Conservation (phyloP, 2,888 invertebrate genomes). For the Steinernema scapterisci region DNA sequence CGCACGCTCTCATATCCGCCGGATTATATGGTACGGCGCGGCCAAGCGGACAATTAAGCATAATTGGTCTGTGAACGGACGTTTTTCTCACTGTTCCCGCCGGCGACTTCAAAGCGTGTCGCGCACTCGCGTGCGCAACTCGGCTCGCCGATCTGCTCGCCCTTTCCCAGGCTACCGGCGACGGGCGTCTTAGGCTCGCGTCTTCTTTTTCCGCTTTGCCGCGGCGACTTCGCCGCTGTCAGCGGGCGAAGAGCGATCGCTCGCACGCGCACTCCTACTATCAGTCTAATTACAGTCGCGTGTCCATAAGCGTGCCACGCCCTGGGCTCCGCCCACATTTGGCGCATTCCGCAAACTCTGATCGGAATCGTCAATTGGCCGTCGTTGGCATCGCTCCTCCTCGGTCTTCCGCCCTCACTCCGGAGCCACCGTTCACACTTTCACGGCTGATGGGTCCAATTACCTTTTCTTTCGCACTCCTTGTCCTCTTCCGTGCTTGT, state of each 20-base stretch:
- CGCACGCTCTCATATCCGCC: conserved; percentile 32
- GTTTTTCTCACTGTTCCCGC: conserved; percentile 33
- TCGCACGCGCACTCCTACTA: conserved; percentile 30
- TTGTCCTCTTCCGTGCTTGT: neutral
- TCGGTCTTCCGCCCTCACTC: conserved; percentile 21
- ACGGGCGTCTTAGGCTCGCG: too few species aligned
- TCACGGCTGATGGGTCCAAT: neutral
- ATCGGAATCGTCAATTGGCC: conserved; percentile 29
- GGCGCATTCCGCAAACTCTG: conserved; percentile 33
- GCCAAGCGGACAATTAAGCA: conserved; percentile 32
- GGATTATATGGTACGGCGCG: conserved; percentile 33
- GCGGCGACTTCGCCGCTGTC: conserved; percentile 31
- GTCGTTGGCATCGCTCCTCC: conserved; percentile 17
- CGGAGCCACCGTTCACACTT: conserved; percentile 14
- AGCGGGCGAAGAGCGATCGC: conserved; percentile 29
- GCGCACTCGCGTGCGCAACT: conserved; percentile 31
- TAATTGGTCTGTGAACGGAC: conserved; percentile 33
- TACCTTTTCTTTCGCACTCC: neutral
- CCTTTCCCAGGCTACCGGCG: conserved; percentile 27
- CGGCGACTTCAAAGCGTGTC: conserved; percentile 30
- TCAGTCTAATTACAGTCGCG: conserved; percentile 33
- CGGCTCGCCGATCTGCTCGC: conserved; percentile 12
- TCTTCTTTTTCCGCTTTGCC: conserved; percentile 19
- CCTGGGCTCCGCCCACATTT: conserved; percentile 27
- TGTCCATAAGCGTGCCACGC: conserved; percentile 33